These are phyloP conservation scores for Pyrrhosoma nymphula DNA, from an alignment of 2,888 invertebrate genomes.

Conservation along the genomic window DNA sequence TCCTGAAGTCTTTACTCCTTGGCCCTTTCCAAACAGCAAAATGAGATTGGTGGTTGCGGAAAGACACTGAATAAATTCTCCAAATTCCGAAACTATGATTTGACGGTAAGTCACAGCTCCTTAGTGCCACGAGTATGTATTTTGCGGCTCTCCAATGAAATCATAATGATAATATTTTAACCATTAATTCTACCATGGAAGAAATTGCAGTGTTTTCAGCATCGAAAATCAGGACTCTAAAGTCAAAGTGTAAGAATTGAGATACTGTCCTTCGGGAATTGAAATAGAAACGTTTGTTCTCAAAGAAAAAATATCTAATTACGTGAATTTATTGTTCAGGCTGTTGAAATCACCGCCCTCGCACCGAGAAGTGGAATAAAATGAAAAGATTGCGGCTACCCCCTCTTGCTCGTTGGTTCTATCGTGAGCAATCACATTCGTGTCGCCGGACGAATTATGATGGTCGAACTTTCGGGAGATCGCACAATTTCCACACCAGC, in stretches of 20 bases:
- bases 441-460: neutral
- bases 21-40: neutral
- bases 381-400: neutral
- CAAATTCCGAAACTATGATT: neutral
- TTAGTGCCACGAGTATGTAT: neutral
- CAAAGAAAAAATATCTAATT: neutral
- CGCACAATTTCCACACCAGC: neutral
- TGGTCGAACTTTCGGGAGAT: neutral
- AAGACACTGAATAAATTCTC: neutral
- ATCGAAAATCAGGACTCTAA: neutral
- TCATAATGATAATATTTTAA: too few species aligned
- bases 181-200: too few species aligned
- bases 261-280: neutral
- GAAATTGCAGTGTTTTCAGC: neutral
- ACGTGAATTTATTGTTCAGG: neutral
- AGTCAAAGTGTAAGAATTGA: neutral
- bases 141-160: too few species aligned
- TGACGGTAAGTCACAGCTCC: neutral
- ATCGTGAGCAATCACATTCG: neutral
- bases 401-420: neutral
- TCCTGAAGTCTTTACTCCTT: neutral
- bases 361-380: neutral
- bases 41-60: neutral
- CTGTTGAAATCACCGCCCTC: neutral
- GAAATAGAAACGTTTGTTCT: neutral